Percentiles rank a stretch among this genome's conserved stretches.
These are phyloP conservation scores for Eudemis profundana DNA, from an alignment of 2,888 invertebrate species.

Conservation along the genomic window DNA sequence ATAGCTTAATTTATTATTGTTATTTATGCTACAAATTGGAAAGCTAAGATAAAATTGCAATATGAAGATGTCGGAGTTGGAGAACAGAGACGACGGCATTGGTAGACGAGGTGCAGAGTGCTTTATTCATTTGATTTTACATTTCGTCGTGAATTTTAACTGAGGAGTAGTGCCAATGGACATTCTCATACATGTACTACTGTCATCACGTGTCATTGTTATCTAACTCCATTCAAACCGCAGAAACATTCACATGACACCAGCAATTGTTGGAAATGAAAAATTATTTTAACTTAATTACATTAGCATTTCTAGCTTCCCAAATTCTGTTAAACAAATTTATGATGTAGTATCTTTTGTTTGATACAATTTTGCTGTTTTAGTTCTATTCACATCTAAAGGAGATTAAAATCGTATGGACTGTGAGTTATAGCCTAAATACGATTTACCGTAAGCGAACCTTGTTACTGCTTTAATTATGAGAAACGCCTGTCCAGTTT, in stretches of 20 bases:
- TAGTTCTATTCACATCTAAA: slow-evolving; percentile 33
- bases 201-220: slow-evolving; percentile 35
- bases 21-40: too few species aligned
- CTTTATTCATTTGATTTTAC: too few species aligned
- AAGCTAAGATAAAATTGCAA: too few species aligned
- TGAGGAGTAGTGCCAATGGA: not conserved
- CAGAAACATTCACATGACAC: slow-evolving; percentile 33
- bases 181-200: slow-evolving; percentile 25
- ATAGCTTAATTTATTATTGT: too few species aligned
- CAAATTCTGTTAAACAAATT: slow-evolving; percentile 38
- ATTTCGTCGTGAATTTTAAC: too few species aligned
- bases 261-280: slow-evolving; percentile 24
- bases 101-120: too few species aligned
- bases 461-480: slow-evolving; percentile 34
- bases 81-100: too few species aligned
- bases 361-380: slow-evolving; percentile 23
- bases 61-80: too few species aligned
- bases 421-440: slow-evolving; percentile 17
- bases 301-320: slow-evolving; percentile 42
- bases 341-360: slow-evolving; percentile 30
- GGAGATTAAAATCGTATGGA: slow-evolving; percentile 33
- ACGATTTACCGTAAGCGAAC: slow-evolving; percentile 28
- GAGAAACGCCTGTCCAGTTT: slow-evolving; percentile 10
- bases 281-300: slow-evolving; percentile 35
- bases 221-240: slow-evolving; percentile 31